Conservation (phyloP, 1,140 invertebrate genomes). For the Xylocopa sonorina region DNA sequence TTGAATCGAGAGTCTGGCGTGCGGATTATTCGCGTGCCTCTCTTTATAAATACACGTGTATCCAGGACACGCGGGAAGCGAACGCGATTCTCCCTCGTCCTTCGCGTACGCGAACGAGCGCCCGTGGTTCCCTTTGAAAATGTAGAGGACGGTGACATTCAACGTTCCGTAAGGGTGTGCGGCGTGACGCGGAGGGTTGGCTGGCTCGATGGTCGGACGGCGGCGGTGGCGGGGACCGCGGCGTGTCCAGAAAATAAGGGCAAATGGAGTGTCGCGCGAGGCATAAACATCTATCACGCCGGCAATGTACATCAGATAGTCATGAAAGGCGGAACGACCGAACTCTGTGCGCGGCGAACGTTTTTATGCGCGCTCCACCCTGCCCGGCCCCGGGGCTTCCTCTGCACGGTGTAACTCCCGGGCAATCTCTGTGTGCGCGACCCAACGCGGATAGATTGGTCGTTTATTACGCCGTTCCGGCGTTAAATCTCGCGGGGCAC, state of each 20-base stretch:
- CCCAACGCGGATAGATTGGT: constrained; percentile 35
- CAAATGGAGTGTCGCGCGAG: constrained; percentile 58
- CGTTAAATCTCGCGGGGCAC: constrained; percentile 41
- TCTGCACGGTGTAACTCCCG: neutral
- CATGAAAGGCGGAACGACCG: constrained; percentile 64
- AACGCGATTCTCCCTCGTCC: constrained; percentile 26
- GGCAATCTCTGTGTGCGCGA: constrained; percentile 7
- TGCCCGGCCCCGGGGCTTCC: neutral
- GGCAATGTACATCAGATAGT: constrained; percentile 70
- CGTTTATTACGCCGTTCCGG: constrained; percentile 49
- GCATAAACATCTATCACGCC: constrained; percentile 62
- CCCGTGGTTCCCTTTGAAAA: constrained; percentile 57
- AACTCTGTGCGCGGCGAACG: constrained; percentile 31
- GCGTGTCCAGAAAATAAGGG: constrained; percentile 57
- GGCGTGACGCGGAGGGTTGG: neutral
- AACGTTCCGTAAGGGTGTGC: constrained; percentile 16
- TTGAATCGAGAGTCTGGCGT: neutral
- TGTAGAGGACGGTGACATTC: constrained; percentile 67
- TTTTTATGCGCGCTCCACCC: constrained; percentile 33
- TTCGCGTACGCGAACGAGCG: constrained; percentile 24
- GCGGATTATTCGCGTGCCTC: neutral
- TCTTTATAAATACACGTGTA: constrained; percentile 18
- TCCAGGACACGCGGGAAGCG: neutral
- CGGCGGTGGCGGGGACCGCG: neutral
- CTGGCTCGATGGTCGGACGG: too few relatives aligned